Percentiles rank a stretch among this genome's conserved stretches.
Conservation (phyloP, 2,797 vertebrate species). For the Falco berigora region DNA sequence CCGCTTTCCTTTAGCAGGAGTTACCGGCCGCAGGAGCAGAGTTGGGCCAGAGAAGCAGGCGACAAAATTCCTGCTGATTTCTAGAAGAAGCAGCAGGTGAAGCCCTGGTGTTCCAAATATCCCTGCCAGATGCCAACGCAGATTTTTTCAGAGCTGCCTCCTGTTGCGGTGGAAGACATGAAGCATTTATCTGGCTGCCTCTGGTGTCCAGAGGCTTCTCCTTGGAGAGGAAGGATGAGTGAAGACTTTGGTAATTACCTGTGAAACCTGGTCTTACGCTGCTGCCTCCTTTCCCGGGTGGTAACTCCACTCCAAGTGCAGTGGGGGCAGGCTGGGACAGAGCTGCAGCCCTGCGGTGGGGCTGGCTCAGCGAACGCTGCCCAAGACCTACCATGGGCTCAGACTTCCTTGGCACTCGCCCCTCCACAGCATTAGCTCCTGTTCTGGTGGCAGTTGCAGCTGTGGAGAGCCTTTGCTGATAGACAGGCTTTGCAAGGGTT, state of each 20-base stretch:
- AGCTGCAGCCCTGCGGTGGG: neutral
- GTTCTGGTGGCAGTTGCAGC: neutral
- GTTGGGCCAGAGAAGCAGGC: neutral
- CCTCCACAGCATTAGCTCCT: neutral
- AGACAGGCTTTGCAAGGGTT: neutral
- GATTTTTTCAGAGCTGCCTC: neutral
- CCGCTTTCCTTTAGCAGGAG: neutral
- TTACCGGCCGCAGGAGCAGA: neutral
- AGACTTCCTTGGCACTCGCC: neutral
- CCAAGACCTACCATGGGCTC: neutral
- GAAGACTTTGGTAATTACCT: neutral
- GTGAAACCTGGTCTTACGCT: neutral
- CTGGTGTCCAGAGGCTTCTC: neutral
- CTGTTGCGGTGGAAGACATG: neutral
- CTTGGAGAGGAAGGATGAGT: neutral
- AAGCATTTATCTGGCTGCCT: neutral
- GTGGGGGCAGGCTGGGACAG: neutral
- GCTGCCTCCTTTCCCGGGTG: neutral
- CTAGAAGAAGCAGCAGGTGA: neutral
- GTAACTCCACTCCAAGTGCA: fast-evolving
- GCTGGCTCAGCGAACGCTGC: neutral
- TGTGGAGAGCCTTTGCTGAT: neutral
- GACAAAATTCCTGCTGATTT: neutral
- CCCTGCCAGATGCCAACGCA: fast-evolving
- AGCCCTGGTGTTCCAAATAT: neutral